Base-by-base conservation (phyloP, 2,888 invertebrate species). In the Apotomis betuletana region DNA sequence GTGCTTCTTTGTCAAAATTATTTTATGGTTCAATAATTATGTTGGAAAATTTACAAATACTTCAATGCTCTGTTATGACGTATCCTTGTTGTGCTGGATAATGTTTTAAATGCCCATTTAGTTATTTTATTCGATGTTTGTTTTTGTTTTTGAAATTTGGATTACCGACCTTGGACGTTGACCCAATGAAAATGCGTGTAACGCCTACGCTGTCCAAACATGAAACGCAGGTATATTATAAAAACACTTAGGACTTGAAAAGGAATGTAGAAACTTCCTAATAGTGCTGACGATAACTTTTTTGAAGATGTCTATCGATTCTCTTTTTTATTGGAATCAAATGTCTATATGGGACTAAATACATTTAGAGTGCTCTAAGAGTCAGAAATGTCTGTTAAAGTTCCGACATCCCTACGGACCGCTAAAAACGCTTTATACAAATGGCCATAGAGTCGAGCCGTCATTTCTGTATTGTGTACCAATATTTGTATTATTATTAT, bases 161-260 rank as follows among this genome's bases (percentile, higher is more conserved):
- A 68, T 52, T 58, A 63, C n/a, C 38, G 41, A 63, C 68, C 68
- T 68, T 62, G 63, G 61, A 68, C 12, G 15, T 67, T 61, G 46
- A 51, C 58, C 58, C 57, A 15, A 57, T 51, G n/a, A 38, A 52
- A 41, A 15, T 57, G 3, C 57, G 9, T 61, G 5, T 59, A 61
- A 27, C 71, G 10, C 65, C 70, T 70, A 65, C 70, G 9, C 27
- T 55, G 46, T 68, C 15, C 8, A 63, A 15, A 69, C 49, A 62
- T 8, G 3, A 49, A 55, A 62, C 4, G 59, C 5, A 38, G 15
- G 41, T 49, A 70, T 44, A 13, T 9, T 9, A 44, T 44, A 64
- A 55, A 55, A 67, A 67, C n/a, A 54, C 38, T 54, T 41, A 57
- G 27, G 10, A 36, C 64, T 49, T 51, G 46, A 57, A 52, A 38